Conservation (phyloP, 64 coral and sea anemone genomes). For the Platygyra sinensis region DNA sequence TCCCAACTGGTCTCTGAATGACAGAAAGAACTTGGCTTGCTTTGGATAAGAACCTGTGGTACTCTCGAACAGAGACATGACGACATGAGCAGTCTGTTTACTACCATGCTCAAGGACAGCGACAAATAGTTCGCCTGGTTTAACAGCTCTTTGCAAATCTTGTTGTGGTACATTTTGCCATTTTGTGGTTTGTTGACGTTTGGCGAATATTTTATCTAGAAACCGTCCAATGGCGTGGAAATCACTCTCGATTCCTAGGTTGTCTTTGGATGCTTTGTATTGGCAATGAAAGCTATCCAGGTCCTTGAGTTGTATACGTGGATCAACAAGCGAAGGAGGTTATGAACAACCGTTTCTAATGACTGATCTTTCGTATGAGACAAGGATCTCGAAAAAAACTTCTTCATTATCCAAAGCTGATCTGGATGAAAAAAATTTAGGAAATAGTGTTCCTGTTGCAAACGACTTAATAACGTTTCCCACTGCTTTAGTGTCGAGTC, state of each 20-base stretch:
- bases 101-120: conserved; percentile 80
- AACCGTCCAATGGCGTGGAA: conserved; percentile 46
- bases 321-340: conserved; percentile 68
- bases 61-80: conserved; percentile 84
- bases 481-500: conserved; percentile 29
- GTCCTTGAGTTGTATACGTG: conserved; percentile 32
- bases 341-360: conserved; percentile 16
- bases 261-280: conserved; percentile 49
- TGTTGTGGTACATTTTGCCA: conserved; percentile 2
- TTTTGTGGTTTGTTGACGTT: background rate
- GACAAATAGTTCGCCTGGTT: conserved; percentile 82
- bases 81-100: conserved; percentile 73
- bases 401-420: conserved; percentile 66
- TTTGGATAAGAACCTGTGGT: conserved; percentile 65
- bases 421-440: conserved; percentile 83
- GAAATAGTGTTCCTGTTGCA: conserved; percentile 64
- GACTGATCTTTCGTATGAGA: background rate
- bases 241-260: conserved; percentile 34
- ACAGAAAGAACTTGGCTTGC: conserved; percentile 86
- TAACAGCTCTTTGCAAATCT: conserved; percentile 44
- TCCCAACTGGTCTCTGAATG: conserved; percentile 86
- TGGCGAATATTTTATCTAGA: conserved; percentile 57
- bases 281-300: conserved; percentile 11
- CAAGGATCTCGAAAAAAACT: conserved; percentile 4
- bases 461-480: conserved; percentile 25